A percentile compares a stretch with the other conserved stretches of the same genome.
Evolutionary conservation across 2,888 invertebrate genomes (phyloP).

Genomic region (Tridacna gigas): DNA sequence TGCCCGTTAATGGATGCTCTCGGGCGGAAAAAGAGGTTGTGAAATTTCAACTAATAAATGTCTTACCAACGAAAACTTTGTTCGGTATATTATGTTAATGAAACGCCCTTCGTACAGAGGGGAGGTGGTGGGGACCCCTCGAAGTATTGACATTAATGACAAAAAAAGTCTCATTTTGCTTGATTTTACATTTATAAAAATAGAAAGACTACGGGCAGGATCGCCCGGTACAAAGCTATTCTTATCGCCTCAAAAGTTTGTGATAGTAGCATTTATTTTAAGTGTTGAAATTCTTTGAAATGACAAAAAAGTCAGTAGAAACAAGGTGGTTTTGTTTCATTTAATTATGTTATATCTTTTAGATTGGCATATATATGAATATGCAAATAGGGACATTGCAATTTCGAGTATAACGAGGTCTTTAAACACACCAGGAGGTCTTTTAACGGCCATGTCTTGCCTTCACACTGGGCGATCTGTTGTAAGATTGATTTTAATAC

Average conservation of each 20-base stretch:
- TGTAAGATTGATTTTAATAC: background rate
- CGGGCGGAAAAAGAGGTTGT: background rate
- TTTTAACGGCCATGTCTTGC: no score
- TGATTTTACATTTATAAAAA: conserved; percentile 35
- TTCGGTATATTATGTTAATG: conserved; percentile 10
- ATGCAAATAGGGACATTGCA: background rate
- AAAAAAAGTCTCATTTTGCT: conserved; percentile 9
- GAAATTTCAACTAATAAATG: conserved; percentile 15
- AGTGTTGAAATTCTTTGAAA: conserved; percentile 20
- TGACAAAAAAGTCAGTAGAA: conserved; percentile 6
- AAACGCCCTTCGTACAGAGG: conserved; percentile 5
- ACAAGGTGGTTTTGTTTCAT: conserved; percentile 8
- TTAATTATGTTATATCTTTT: background rate
- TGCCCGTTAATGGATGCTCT: background rate
- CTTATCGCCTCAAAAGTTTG: conserved; percentile 19
- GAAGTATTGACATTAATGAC: conserved; percentile 26
- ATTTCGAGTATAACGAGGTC: conserved; percentile 5
- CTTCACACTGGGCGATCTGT: no score
- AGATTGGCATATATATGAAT: conserved; percentile 13
- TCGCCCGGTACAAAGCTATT: conserved; percentile 21
- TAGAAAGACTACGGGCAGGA: conserved; percentile 1
- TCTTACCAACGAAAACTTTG: background rate
- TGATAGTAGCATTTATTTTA: conserved; percentile 17
- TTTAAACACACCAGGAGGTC: background rate
- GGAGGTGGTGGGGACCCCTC: background rate